Evolutionary conservation across 2,113 vertebrate genomes (phyloP).

Genomic region (Scartelaos histophorus): DNA sequence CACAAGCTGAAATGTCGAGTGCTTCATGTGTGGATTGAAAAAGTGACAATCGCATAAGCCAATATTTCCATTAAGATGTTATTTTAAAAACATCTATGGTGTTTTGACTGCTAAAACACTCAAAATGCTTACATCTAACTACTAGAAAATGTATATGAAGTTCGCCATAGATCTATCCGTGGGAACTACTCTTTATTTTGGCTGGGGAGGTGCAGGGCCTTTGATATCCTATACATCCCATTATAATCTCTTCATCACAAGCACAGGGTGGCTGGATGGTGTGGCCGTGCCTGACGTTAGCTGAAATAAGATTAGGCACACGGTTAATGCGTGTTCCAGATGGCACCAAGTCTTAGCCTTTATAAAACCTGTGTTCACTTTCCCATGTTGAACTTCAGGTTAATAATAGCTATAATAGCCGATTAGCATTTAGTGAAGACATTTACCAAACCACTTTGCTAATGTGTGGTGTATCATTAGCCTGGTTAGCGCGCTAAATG

Average conservation of each 20-base stretch:
- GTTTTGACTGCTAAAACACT: constrained; percentile 46
- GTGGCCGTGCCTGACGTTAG: constrained; percentile 32
- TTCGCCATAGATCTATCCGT: constrained; percentile 46
- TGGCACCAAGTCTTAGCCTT: constrained; percentile 61
- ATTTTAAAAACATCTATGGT: constrained; percentile 28
- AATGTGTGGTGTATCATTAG: constrained; percentile 35
- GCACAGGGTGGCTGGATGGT: constrained; percentile 21
- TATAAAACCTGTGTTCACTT: constrained; percentile 56
- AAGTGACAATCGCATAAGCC: constrained; percentile 39
- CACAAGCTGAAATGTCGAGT: not conserved
- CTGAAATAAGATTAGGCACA: constrained; percentile 50
- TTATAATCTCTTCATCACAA: constrained; percentile 47
- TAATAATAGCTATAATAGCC: constrained; percentile 41
- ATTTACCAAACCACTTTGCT: constrained; percentile 36
- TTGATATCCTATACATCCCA: constrained; percentile 57
- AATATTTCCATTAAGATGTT: constrained; percentile 38
- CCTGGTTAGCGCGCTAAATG: constrained; percentile 31
- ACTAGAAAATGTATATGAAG: constrained; percentile 21
- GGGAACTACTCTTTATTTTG: constrained; percentile 58
- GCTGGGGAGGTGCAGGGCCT: constrained; percentile 14
- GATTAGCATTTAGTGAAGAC: constrained; percentile 37
- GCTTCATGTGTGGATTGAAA: constrained; percentile 14
- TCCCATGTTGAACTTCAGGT: constrained; percentile 36
- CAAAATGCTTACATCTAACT: constrained; percentile 26
- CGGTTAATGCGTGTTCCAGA: constrained; percentile 68